These are phyloP conservation scores for Potamarius usumacintae DNA, from an alignment of 2,113 vertebrate species.

Conservation along the genomic window DNA sequence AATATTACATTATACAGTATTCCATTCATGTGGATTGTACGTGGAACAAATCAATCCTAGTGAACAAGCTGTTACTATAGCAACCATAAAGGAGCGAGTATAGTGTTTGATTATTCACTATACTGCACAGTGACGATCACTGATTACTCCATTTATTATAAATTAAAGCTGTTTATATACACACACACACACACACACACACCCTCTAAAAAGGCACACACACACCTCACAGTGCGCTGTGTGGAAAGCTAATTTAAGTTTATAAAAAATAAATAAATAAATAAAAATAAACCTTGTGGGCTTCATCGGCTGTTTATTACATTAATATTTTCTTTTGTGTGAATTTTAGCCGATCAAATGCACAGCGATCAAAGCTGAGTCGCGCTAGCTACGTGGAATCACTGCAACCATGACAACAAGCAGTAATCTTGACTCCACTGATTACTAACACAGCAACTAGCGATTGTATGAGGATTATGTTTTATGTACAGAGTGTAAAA, in stretches of 20 bases:
- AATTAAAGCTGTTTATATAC: constrained; percentile 60
- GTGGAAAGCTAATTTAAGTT: too few relatives aligned
- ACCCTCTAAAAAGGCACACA: not conserved
- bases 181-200: constrained; percentile 25
- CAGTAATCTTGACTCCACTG: not conserved
- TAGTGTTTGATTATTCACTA: not conserved
- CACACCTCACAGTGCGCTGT: not conserved
- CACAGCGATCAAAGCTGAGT: not conserved
- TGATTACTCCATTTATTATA: constrained; percentile 66
- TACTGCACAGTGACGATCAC: constrained; percentile 46
- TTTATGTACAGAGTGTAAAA: not conserved
- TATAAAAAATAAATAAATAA: too few relatives aligned
- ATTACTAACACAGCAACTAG: not conserved
- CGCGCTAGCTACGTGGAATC: too few relatives aligned
- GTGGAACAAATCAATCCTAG: not conserved
- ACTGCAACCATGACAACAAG: not conserved
- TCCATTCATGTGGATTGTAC: not conserved
- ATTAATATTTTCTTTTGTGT: not conserved
- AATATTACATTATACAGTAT: not conserved
- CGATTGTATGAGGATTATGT: not conserved
- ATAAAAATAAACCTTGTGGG: too few relatives aligned
- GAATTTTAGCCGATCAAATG: not conserved
- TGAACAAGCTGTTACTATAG: not conserved
- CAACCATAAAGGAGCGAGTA: not conserved
- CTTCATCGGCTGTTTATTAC: not conserved